Base-by-base conservation (phyloP, 2,888 invertebrate species). In the Timema podura region DNA sequence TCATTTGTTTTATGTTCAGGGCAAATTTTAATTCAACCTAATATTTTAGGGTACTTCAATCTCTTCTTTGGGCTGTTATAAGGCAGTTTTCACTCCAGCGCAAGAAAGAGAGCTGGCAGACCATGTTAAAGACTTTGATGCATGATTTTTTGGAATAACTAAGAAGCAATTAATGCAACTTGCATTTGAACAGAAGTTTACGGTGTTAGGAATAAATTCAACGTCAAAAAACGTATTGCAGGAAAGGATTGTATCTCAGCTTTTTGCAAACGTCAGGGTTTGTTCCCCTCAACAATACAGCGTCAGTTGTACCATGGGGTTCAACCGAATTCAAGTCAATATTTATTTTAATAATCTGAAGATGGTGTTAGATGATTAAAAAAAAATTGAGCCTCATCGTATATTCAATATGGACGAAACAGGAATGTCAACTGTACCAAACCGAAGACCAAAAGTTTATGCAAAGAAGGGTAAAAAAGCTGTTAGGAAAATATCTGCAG, bases 81-180 rank as follows among this genome's bases (percentile, higher is more conserved):
- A 49, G n/a, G n/a, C n/a, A n/a, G 72, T 75, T 72, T 74, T 77
- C 61, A 65, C 75, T 8, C 30, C 51, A 51, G 74, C 75, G 67
- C 68, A 75, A 67, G 75, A 76, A 74, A 49, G 73, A 64, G 72
- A 74, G 64, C 70, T 77, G 65, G 73, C 73, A 15, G 57, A 74
- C 44, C 73, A 77, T 68, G 73, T 72, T 75, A 82, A 74, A 83
- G 83, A 74, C 69, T 74, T 77, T 74, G 75, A 76, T 30, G 73
- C 73, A 70, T 75, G 74, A 46, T 77, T 74, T n/a, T n/a, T n/a
- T n/a, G n/a, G n/a, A n/a, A n/a, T n/a, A n/a, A n/a, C n/a, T n/a
- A n/a, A n/a, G n/a, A 71, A 74, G 71, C 76, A 76, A 67, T 68
- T 77, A 68, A 72, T 74, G 30, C 71, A 74, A 69, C 64, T 77